These are phyloP conservation scores for Melanchra persicariae DNA, from an alignment of 2,888 invertebrate genomes.

Conservation along the genomic window DNA sequence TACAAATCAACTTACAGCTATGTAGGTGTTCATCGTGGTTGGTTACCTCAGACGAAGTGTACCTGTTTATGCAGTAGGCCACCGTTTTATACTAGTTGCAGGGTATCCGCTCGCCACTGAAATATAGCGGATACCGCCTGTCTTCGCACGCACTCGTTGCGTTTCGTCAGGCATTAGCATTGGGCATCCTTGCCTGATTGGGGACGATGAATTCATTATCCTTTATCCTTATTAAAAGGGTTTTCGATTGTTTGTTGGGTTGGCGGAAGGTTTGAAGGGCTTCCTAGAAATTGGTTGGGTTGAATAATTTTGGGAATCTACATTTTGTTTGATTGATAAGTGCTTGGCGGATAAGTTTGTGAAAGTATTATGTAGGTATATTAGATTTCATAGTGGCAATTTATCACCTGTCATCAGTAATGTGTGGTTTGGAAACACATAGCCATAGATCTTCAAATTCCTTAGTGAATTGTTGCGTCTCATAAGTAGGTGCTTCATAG, in stretches of 20 bases:
- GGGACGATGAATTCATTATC: conserved; percentile 59
- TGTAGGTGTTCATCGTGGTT: conserved; percentile 84
- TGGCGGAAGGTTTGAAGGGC: too few relatives aligned
- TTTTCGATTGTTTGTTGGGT: conserved; percentile 18
- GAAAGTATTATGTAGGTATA: not conserved
- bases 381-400: not conserved
- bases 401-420: not conserved
- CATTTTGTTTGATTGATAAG: not conserved
- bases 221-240: conserved; percentile 39
- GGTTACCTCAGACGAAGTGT: conserved; percentile 82
- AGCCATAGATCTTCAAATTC: too few relatives aligned
- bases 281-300: not conserved
- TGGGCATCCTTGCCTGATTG: conserved; percentile 68
- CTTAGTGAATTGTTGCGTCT: too few relatives aligned
- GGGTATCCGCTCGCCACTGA: conserved; percentile 52
- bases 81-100: conserved; percentile 53
- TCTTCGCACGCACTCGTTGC: conserved; percentile 55
- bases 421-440: too few relatives aligned
- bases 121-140: conserved; percentile 58
- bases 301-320: conserved; percentile 2
- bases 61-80: conserved; percentile 10
- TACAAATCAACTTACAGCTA: conserved; percentile 79
- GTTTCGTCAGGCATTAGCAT: conserved; percentile 70
- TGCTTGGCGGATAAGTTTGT: not conserved
- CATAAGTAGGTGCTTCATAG: too few relatives aligned